Conservation (phyloP, 1,140 invertebrate species). For the Chironomus striatipennis region DNA sequence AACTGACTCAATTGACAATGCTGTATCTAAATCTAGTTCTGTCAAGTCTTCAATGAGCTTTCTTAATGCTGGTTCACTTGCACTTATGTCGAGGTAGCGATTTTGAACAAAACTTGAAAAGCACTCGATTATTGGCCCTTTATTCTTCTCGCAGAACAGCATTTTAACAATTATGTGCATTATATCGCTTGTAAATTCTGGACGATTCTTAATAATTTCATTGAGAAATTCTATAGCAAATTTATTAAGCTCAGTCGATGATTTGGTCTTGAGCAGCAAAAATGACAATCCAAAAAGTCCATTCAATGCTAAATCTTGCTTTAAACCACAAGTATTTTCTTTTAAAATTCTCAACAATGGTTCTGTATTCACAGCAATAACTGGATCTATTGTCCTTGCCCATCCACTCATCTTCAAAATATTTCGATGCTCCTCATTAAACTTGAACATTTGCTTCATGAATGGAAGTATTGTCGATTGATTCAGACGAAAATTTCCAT, state of each 20-base stretch:
- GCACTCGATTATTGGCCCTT: neutral
- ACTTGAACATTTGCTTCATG: slow-evolving; percentile 11
- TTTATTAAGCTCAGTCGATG: neutral
- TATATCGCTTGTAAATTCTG: neutral
- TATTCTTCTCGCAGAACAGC: neutral
- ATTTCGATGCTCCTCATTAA: neutral
- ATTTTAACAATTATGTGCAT: neutral
- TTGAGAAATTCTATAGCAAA: neutral
- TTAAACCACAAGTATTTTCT: neutral
- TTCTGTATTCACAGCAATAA: neutral
- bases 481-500: neutral
- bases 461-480: neutral
- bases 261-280: neutral
- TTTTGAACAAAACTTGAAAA: neutral
- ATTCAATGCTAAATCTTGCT: neutral
- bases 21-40: neutral
- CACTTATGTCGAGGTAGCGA: neutral
- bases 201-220: neutral
- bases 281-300: neutral
- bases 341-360: neutral
- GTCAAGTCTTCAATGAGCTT: neutral
- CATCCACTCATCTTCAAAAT: neutral
- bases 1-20: neutral
- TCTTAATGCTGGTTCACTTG: neutral
- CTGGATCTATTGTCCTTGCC: neutral